Evolutionary conservation across 2,797 vertebrate species (phyloP).

Genomic region (Sciurus vulgaris): DNA sequence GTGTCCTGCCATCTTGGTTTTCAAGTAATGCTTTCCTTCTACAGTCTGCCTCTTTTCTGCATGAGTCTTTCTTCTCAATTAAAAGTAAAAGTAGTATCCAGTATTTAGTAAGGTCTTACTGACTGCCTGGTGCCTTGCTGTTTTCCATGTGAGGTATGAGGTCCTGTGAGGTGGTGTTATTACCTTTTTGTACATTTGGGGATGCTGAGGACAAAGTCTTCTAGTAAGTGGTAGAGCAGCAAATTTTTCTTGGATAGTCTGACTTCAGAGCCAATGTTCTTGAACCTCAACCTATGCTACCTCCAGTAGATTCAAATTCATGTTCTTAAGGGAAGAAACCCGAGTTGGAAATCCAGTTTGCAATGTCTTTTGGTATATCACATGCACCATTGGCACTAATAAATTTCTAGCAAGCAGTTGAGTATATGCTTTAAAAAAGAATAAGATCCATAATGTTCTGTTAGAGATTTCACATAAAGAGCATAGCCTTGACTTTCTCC

Average conservation of each 20-base stretch:
- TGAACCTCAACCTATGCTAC: neutral
- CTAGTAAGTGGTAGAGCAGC: too few species aligned
- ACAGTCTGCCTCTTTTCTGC: neutral
- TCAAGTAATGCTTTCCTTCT: neutral
- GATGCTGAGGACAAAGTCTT: neutral
- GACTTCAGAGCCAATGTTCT: neutral
- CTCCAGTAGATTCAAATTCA: neutral
- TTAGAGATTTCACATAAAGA: neutral
- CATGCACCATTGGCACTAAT: neutral
- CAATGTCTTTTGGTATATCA: neutral
- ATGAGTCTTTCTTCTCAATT: neutral
- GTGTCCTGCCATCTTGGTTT: neutral
- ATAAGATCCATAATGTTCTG: neutral
- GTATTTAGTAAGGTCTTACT: neutral
- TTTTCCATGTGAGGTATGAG: neutral
- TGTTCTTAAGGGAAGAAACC: neutral
- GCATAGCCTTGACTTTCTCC: neutral
- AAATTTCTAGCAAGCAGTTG: neutral
- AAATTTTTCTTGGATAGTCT: neutral
- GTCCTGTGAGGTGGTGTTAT: neutral
- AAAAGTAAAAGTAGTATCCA: neutral
- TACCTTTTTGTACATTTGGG: neutral
- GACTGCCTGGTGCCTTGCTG: neutral
- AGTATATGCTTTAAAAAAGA: neutral
- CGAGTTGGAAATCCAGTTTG: neutral